A percentile compares a stretch with the other conserved stretches of the same genome.
Evolutionary conservation across 2,888 invertebrate species (phyloP).

Genomic region (Conchocele bisecta): DNA sequence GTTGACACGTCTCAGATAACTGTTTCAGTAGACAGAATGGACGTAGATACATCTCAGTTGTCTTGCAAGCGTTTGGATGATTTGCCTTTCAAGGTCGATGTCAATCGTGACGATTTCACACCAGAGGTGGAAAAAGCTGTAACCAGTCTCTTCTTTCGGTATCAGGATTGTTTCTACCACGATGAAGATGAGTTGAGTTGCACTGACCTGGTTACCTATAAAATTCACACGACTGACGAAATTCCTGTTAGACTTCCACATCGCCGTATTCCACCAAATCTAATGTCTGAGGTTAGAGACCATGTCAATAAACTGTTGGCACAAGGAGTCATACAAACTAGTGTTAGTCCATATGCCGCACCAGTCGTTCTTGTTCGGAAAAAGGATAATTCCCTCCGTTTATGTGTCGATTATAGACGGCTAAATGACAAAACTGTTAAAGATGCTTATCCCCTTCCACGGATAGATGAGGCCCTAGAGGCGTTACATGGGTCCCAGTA

Average conservation of each 20-base stretch:
- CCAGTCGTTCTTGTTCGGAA: conserved; percentile 1
- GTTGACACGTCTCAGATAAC: conserved; percentile 5
- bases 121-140: neutral
- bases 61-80: neutral
- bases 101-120: neutral
- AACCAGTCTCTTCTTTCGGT: neutral
- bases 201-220: neutral
- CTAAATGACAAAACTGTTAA: neutral
- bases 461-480: neutral
- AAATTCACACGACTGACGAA: neutral
- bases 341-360: conserved; percentile 3
- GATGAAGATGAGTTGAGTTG: conserved; percentile 15
- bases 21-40: conserved; percentile 2
- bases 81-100: conserved; percentile 16
- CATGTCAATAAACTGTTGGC: conserved; percentile 1
- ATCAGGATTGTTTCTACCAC: conserved; percentile 7
- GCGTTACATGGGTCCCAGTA: neutral
- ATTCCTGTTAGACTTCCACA: neutral
- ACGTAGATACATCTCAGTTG: neutral
- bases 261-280: conserved; percentile 9
- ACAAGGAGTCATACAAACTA: neutral
- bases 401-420: conserved; percentile 4
- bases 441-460: neutral
- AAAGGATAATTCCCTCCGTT: conserved; percentile 1
- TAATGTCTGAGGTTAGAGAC: neutral